These are phyloP conservation scores for Pavo muticus DNA, from an alignment of 2,113 vertebrate genomes.

Conservation along the genomic window DNA sequence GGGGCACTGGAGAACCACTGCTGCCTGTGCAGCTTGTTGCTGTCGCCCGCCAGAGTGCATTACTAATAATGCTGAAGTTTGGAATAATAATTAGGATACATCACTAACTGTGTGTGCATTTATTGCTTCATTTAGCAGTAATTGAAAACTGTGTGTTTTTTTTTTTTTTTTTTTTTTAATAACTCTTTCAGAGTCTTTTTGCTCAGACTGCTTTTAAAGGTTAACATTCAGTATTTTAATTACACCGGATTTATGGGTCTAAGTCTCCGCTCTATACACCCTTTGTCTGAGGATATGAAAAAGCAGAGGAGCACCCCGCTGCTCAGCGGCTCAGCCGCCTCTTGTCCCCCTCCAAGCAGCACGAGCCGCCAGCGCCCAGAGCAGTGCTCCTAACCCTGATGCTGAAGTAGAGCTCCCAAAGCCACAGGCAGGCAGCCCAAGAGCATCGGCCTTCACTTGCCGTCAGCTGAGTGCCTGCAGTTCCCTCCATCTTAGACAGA, in stretches of 20 bases:
- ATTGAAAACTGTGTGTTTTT: not conserved
- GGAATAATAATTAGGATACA: slow-evolving; percentile 20
- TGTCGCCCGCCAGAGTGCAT: not conserved
- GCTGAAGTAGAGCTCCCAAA: not conserved
- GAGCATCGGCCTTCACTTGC: not conserved
- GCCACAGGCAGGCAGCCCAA: rapidly evolving
- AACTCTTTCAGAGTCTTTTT: slow-evolving; percentile 23
- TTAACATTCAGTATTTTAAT: slow-evolving; percentile 16
- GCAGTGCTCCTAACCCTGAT: not conserved
- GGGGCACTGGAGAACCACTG: not conserved
- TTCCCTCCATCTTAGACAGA: not conserved
- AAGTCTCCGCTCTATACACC: not conserved
- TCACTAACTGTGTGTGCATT: slow-evolving; percentile 11
- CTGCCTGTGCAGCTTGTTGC: not conserved
- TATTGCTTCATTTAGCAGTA: slow-evolving; percentile 40
- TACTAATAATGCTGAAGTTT: slow-evolving; percentile 22
- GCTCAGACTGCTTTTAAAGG: not conserved
- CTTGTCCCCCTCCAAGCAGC: not conserved
- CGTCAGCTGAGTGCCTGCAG: not conserved
- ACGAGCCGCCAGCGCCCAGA: rapidly evolving
- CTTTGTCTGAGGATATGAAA: not conserved
- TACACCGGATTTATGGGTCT: not conserved
- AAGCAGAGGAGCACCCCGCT: not conserved
- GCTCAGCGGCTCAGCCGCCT: not conserved
- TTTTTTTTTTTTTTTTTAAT: not conserved